Base-by-base conservation (phyloP, 2,888 invertebrate species). In the Drosophila longiperda region DNA sequence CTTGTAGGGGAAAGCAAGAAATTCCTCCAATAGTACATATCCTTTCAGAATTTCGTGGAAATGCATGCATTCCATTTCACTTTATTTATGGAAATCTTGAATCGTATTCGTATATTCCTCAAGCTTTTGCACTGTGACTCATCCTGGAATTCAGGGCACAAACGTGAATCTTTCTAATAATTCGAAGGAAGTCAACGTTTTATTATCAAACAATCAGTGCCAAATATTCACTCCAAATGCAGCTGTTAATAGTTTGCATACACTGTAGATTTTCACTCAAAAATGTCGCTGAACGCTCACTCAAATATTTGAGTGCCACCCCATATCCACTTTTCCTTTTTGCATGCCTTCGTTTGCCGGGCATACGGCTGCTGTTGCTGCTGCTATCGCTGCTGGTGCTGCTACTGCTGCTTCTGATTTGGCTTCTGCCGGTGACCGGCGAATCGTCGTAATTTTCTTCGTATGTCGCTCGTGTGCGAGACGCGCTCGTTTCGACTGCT, bases 361-460 rank as follows among this genome's bases (percentile, higher is more conserved):
- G 50, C 26, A 32, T 33, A 32, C 55, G 17, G 55, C 49, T n/a
- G 64, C 33, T 48, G 59, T 4, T 45, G 50, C 48, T 62, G 50
- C 40, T 57, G 62, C 42, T 17, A 1, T 50, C n/a, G n/a, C 29
- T 40, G 40, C 29, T 33, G 69, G 17, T 40, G 7, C 45, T 50
- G 58, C 20, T 29, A 53, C 26, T 66, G 48, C 42, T 63, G 72
- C 40, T 61, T 60, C 58, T 58, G 59, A 50, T 49, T 60, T 61
- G 20, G 69, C 80, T 80, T 77, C 71, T 80, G 71, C 78, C 78
- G 78, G 78, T 64, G 80, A 76, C 63, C 70, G 71, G 66, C 61
- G 62, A 64, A 49, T 61, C 42, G 59, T 64, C 77, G 71, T 57
- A 66, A 45, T 62, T 76, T 64, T 66, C 71, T 59, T 78, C 77